Evolutionary conservation across 2,888 invertebrate species (phyloP).

Genomic region (Eudasyphora cyanicolor): DNA sequence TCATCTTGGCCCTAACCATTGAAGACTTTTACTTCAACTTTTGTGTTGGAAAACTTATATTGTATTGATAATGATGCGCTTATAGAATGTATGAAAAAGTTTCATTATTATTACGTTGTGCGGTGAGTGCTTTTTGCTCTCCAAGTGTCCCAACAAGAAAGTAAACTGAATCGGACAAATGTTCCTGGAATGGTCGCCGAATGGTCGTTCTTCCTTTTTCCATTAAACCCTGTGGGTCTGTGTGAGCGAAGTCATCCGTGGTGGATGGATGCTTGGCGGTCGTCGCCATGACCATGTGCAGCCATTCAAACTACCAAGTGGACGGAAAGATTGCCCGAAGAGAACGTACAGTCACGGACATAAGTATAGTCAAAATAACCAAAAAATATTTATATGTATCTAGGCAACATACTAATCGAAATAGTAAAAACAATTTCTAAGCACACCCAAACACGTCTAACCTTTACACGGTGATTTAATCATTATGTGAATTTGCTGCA

Average conservation of each 20-base stretch:
- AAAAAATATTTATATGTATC: too few species aligned
- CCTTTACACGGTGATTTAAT: too few species aligned
- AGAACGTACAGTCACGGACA: too few species aligned
- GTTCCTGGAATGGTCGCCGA: slow-evolving; percentile 43
- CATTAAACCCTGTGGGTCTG: slow-evolving; percentile 51
- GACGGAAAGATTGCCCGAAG: too few species aligned
- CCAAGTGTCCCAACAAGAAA: background rate
- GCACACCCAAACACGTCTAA: too few species aligned
- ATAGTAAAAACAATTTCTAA: too few species aligned
- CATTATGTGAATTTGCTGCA: too few species aligned
- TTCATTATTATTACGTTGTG: slow-evolving; percentile 48
- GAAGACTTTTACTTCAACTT: slow-evolving; percentile 52
- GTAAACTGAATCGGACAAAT: slow-evolving; percentile 42
- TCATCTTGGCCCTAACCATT: slow-evolving; percentile 19
- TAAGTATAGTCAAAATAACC: too few species aligned
- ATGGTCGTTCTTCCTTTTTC: background rate
- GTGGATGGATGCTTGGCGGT: background rate
- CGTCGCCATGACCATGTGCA: slow-evolving; percentile 43
- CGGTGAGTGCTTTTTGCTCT: background rate
- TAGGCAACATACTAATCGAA: too few species aligned
- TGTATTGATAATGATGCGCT: slow-evolving; percentile 56
- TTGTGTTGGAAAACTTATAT: slow-evolving; percentile 1
- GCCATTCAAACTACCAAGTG: too few species aligned
- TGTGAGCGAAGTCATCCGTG: slow-evolving; percentile 10
- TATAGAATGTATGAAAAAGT: slow-evolving; percentile 50